phyloP scores from a whole-genome alignment of 2,888 invertebrate genomes.

The Synanthedon myopaeformis region DNA sequence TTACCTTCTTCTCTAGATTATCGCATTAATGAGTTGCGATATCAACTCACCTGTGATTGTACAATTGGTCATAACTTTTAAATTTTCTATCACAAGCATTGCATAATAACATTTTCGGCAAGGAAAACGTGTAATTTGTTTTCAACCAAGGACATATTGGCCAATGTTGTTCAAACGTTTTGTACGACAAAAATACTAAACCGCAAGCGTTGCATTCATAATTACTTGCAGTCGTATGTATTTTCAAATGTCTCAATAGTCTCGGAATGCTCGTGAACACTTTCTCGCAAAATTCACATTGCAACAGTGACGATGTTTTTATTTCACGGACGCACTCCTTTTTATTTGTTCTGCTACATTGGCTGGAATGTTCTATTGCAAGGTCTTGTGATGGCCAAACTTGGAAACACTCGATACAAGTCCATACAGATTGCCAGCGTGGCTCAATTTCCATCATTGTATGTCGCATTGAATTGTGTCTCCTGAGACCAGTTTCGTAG shows the following conservation, averaged over 20 bases:
- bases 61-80: constrained; percentile 57
- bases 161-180: constrained; percentile 56
- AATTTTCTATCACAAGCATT: constrained; percentile 62
- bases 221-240: constrained; percentile 74
- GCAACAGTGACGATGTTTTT: constrained; percentile 53
- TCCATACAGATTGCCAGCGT: constrained; percentile 62
- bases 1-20: too few species aligned
- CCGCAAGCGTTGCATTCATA: constrained; percentile 73
- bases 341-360: constrained; percentile 39
- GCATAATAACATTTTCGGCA: constrained; percentile 55
- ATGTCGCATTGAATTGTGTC: constrained; percentile 49
- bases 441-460: constrained; percentile 36
- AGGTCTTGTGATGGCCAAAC: constrained; percentile 56
- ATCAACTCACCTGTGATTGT: constrained; percentile 49
- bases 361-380: constrained; percentile 40
- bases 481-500: constrained; percentile 54
- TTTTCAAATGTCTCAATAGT: constrained; percentile 47
- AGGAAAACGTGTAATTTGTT: constrained; percentile 43
- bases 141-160: constrained; percentile 47
- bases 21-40: too few species aligned
- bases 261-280: constrained; percentile 58
- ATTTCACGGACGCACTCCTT: constrained; percentile 44
- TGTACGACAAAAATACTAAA: constrained; percentile 43
- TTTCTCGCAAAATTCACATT: constrained; percentile 64
- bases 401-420: constrained; percentile 59